Conservation (phyloP, 2,888 invertebrate genomes). For the Spicauda simplicius region DNA sequence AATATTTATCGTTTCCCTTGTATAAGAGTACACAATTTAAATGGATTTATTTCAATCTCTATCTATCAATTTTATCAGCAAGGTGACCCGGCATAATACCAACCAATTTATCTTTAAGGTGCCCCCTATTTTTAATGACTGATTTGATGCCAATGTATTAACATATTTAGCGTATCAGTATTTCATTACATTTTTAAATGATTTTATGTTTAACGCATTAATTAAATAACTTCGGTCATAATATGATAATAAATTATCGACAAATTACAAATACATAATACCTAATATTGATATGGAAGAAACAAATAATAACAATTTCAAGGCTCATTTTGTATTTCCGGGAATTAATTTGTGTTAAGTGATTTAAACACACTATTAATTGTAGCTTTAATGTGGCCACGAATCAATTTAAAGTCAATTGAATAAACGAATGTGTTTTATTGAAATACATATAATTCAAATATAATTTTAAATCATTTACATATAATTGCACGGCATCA, state of each 20-base stretch:
- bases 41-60: conserved; percentile 36
- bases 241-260: conserved; percentile 7
- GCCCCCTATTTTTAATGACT: conserved; percentile 51
- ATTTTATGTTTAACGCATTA: background rate
- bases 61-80: conserved; percentile 50
- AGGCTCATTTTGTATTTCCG: too few species aligned
- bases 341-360: too few species aligned
- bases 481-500: too few species aligned
- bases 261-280: background rate
- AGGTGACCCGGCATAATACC: conserved; percentile 55
- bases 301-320: too few species aligned
- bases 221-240: conserved; percentile 4
- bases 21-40: background rate
- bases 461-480: too few species aligned
- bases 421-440: too few species aligned
- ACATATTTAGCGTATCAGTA: conserved; percentile 10
- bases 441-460: too few species aligned
- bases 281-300: too few species aligned
- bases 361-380: background rate
- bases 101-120: conserved; percentile 55
- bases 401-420: too few species aligned
- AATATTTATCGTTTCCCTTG: too few species aligned
- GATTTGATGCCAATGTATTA: conserved; percentile 37
- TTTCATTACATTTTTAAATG: background rate
- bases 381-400: too few species aligned